phyloP scores from a whole-genome alignment of 64 coral and sea anemone species.

The Montipora cactus region DNA sequence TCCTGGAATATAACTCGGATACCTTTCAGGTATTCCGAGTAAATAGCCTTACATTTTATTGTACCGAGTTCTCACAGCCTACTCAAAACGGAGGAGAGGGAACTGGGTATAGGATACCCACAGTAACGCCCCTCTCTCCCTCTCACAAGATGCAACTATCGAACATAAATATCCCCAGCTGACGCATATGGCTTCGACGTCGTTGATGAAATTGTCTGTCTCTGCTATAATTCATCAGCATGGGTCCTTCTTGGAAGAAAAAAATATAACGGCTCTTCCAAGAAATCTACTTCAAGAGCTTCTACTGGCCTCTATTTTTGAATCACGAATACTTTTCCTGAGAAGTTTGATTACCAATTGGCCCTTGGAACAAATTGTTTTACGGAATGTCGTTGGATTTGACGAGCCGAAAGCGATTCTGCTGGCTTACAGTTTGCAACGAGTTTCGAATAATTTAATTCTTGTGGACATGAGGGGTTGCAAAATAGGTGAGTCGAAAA shows the following conservation, averaged over 20 bases:
- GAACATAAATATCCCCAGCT: not conserved
- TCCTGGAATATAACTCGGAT: too few species aligned
- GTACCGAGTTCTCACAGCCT: too few species aligned
- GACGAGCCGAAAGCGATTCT: slow-evolving; percentile 53
- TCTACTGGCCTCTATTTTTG: slow-evolving; percentile 35
- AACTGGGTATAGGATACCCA: too few species aligned
- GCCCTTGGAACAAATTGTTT: slow-evolving; percentile 50
- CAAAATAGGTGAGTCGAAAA: slow-evolving; percentile 44
- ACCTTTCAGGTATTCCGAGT: too few species aligned
- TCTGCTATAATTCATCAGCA: slow-evolving; percentile 28
- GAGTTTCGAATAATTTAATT: slow-evolving; percentile 7
- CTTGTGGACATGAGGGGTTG: slow-evolving; percentile 69
- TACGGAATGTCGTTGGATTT: slow-evolving; percentile 26
- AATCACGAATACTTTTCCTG: slow-evolving; percentile 36
- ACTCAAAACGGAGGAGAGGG: too few species aligned
- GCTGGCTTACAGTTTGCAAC: slow-evolving; percentile 60
- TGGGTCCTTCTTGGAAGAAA: slow-evolving; percentile 16
- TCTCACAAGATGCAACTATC: not conserved
- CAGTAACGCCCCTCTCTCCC: not conserved
- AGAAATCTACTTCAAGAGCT: slow-evolving; percentile 51
- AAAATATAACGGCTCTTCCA: slow-evolving; percentile 28
- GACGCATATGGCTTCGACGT: not conserved
- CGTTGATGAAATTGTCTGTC: not conserved
- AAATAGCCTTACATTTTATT: too few species aligned
- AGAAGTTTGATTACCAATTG: slow-evolving; percentile 23